Evolutionary conservation across 2,113 vertebrate genomes (phyloP).

Genomic region (Calidris pugnax): DNA sequence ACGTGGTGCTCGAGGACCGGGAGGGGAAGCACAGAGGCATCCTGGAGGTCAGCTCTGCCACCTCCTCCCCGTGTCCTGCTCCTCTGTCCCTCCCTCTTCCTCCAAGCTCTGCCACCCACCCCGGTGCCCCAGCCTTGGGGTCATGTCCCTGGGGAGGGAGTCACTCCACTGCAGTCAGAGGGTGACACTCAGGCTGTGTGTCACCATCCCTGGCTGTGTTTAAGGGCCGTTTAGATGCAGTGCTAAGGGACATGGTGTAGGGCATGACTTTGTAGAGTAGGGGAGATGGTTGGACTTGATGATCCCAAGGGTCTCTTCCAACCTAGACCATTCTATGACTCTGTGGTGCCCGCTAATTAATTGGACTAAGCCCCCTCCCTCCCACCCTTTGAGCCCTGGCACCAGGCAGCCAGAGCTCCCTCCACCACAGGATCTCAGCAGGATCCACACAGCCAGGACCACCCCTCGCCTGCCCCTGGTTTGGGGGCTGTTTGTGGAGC

Average conservation of each 20-base stretch:
- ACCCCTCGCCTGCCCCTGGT: neutral
- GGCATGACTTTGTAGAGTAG: no score
- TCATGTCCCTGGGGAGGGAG: neutral
- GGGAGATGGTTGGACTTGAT: no score
- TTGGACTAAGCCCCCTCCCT: neutral
- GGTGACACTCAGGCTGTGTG: no score
- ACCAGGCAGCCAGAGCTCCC: neutral
- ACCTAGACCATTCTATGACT: no score
- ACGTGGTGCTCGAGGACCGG: neutral
- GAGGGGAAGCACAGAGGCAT: conserved; percentile 70
- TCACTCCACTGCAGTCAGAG: neutral
- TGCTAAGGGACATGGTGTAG: no score
- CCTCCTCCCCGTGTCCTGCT: fast-evolving
- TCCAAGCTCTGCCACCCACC: neutral
- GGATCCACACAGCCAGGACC: neutral
- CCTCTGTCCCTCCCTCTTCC: neutral
- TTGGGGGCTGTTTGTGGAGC: neutral
- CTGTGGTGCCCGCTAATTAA: neutral
- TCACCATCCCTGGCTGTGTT: no score
- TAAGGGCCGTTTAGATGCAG: no score
- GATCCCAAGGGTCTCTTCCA: no score
- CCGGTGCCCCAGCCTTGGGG: neutral
- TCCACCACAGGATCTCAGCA: neutral
- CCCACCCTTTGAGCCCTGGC: neutral
- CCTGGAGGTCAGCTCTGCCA: conserved; percentile 70